Evolutionary conservation across 2,888 invertebrate genomes (phyloP).

Genomic region (Bimastos eiseni): DNA sequence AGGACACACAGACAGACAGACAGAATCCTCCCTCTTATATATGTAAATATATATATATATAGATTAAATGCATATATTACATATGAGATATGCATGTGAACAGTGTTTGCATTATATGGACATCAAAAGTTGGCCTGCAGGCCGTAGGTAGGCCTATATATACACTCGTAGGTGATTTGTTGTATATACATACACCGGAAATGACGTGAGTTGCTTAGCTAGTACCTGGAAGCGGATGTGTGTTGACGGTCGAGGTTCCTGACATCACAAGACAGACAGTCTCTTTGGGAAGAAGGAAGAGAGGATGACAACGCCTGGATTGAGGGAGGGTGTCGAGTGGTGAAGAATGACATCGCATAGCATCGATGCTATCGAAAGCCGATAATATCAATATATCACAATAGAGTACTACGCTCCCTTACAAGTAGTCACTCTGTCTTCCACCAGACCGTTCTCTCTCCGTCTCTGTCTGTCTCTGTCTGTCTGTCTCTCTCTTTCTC

Average conservation of each 20-base stretch:
- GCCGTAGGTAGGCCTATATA: too few relatives aligned
- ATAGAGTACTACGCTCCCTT: neutral
- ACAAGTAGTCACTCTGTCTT: neutral
- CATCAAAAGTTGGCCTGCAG: too few relatives aligned
- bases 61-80: too few relatives aligned
- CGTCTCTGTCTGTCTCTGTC: neutral
- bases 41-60: too few relatives aligned
- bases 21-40: too few relatives aligned
- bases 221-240: neutral
- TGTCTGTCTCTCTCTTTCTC: neutral
- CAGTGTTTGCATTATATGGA: too few relatives aligned
- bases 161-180: too few relatives aligned
- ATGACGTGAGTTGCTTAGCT: neutral
- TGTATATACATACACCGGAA: neutral
- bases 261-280: neutral
- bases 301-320: neutral
- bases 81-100: too few relatives aligned
- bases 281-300: too few relatives aligned
- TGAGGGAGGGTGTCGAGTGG: too few relatives aligned
- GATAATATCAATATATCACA: slow-evolving; percentile 4
- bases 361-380: neutral
- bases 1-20: too few relatives aligned
- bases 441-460: neutral
- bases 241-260: neutral
- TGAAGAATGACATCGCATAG: too few relatives aligned